Evolutionary conservation across 2,888 invertebrate species (phyloP), one percentile per base, ranked within the genome.

Genomic region (Liodrosophila aerea): DNA sequence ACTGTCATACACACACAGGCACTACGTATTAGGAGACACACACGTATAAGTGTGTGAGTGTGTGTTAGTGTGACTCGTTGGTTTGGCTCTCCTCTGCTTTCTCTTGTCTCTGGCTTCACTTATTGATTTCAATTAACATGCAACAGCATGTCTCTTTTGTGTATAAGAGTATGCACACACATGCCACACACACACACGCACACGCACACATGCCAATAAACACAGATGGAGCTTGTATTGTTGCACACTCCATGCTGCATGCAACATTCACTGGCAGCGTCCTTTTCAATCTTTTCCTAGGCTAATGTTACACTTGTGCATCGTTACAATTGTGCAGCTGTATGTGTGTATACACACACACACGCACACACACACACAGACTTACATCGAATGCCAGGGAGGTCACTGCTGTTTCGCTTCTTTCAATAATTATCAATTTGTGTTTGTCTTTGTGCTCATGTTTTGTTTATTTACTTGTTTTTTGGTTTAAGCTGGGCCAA

Each of bases 101-200:
- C 5, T 16, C 33, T 41, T 41, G 15, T 37, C 27, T 41, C 9
- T 44, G 72, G 77, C 50, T 78, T 64, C 86, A 86, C 83, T 83
- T 83, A 83, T 83, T 83, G 83, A 83, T 86, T 83, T 83, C 83
- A 83, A 83, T 83, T 83, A 83, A 83, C 86, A 83, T 83, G 86
- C 83, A 83, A 82, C 86, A 85, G 81, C 83, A 86, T 83, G 82
- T 86, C 81, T 81, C 76, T 75, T 70, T 73, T 70, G 66, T 64
- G 60, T 66, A 58, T 64, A 58, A n/a, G n/a, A n/a, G n/a, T n/a
- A 61, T 18, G 43, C 54, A 51, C 31, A 45, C 36, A 50, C 18
- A 58, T 8, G 39, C 31, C 30, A 37, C 40, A 44, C 43, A 33
- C 37, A 50, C 43, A 27, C 16, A 44, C 29, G 33, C 50, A 44